Evolutionary conservation across 2,888 invertebrate species (phyloP), one percentile per base, ranked within the genome.

Genomic region (Tetropium fuscum): DNA sequence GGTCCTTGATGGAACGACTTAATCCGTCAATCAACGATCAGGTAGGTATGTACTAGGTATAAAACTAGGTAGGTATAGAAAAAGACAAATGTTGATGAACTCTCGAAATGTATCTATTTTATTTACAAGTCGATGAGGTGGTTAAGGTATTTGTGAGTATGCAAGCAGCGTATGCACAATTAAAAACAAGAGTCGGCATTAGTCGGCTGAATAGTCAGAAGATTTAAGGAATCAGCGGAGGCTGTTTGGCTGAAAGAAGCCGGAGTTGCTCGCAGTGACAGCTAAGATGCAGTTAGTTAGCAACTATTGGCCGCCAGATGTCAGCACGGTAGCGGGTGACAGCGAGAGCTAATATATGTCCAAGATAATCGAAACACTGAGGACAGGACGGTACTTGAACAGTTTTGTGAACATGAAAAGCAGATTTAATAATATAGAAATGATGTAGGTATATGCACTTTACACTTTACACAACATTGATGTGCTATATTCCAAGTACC

Each of bases 321-420:
- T 78, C 79, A 77, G 74, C 68, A 78, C 79, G 73, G 79, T 79
- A 79, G 79, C 78, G 77, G 75, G 75, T 78, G 79, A 79, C 79
- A 78, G 76, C 75, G 61, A 70, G 66, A 71, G 71, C 74, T 74
- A 74, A 74, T 74, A 71, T 74, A 74, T 74, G 74, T 72, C 70
- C 73, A 61, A 74, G 74, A 74, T 74, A 71, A 69, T 70, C 71
- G 69, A 68, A 69, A 72, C 70, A 71, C 58, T 58, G 36, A 54
- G n/a, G 10, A 43, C 71, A 74, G 74, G 65, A 48, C 19, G 45
- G 74, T 51, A 73, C 48, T 68, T 6, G 8, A 34, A 15, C 3
- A 1, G n/a, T n/a, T n/a, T n/a, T n/a, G n/a, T n/a, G n/a, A n/a
- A n/a, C n/a, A n/a, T n/a, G n/a, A n/a, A n/a, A n/a, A n/a, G n/a